A percentile compares a stretch with the other conserved stretches of the same genome.
phyloP scores from a whole-genome alignment of 2,113 vertebrate genomes.

The Nyctereutes procyonoides region DNA sequence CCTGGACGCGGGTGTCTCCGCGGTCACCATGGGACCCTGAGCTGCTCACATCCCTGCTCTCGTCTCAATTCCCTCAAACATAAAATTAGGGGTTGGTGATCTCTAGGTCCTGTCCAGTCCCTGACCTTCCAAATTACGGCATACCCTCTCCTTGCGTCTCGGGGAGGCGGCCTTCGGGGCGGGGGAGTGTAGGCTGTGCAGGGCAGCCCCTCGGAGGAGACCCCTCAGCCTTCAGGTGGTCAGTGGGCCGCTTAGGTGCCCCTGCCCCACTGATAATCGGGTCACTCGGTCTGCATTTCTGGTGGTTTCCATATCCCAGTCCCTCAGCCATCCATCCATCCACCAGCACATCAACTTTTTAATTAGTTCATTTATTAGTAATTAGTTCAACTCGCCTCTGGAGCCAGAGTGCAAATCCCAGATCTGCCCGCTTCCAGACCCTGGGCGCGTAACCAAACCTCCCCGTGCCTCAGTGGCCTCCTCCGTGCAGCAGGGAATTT shows the following conservation, averaged over 20 bases:
- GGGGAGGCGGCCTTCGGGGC: not conserved
- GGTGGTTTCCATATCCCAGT: not conserved
- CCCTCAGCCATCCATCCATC: not conserved
- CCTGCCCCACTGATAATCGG: not conserved
- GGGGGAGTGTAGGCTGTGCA: too few species aligned
- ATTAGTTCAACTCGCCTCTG: not conserved
- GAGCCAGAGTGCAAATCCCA: not conserved
- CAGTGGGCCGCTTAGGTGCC: not conserved
- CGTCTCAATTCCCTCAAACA: not conserved
- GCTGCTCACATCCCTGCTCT: not conserved
- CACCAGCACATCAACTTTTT: not conserved
- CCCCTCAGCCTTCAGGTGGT: not conserved
- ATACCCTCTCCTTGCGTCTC: not conserved
- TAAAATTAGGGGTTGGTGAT: not conserved
- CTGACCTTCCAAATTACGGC: not conserved
- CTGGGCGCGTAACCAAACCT: not conserved
- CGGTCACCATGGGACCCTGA: rapidly evolving
- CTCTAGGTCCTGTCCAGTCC: not conserved
- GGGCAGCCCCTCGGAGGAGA: not conserved
- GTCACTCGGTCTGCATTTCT: not conserved
- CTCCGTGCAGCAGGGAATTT: not conserved
- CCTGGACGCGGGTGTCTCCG: not conserved
- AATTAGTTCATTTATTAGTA: not conserved
- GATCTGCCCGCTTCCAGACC: not conserved
- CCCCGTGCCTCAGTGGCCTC: not conserved